Evolutionary conservation across 2,888 invertebrate species (phyloP).

Genomic region (Drosophila meridiana): DNA sequence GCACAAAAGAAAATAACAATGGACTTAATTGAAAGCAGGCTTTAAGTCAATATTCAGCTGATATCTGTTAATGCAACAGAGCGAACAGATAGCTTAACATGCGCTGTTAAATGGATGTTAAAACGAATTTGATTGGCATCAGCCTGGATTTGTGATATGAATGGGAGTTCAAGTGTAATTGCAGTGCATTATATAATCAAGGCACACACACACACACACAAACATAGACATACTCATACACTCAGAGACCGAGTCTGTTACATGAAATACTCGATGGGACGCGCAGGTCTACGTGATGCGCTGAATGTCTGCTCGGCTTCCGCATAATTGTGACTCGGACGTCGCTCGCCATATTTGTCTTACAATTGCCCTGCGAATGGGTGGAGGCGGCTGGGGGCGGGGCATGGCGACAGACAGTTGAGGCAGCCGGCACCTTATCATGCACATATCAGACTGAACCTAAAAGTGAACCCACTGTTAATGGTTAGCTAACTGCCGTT

Average conservation of each 20-base stretch:
- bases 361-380: slow-evolving; percentile 28
- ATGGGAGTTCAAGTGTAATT: slow-evolving; percentile 7
- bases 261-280: slow-evolving; percentile 1
- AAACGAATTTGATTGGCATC: background rate
- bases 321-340: slow-evolving; percentile 44
- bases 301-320: slow-evolving; percentile 47
- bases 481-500: no score
- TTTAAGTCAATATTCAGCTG: background rate
- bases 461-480: no score
- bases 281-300: slow-evolving; percentile 26
- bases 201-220: background rate
- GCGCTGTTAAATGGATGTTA: background rate
- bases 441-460: background rate
- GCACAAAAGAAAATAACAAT: background rate
- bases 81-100: background rate
- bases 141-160: background rate
- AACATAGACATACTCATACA: background rate
- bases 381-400: background rate
- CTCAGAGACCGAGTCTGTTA: background rate
- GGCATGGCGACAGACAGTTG: background rate
- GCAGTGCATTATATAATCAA: slow-evolving; percentile 30
- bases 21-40: background rate
- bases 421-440: background rate
- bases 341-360: slow-evolving; percentile 43
- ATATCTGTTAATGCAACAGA: slow-evolving; percentile 1